Evolutionary conservation across 1,140 invertebrate genomes (phyloP).

Genomic region (Rhagoletis zephyria): DNA sequence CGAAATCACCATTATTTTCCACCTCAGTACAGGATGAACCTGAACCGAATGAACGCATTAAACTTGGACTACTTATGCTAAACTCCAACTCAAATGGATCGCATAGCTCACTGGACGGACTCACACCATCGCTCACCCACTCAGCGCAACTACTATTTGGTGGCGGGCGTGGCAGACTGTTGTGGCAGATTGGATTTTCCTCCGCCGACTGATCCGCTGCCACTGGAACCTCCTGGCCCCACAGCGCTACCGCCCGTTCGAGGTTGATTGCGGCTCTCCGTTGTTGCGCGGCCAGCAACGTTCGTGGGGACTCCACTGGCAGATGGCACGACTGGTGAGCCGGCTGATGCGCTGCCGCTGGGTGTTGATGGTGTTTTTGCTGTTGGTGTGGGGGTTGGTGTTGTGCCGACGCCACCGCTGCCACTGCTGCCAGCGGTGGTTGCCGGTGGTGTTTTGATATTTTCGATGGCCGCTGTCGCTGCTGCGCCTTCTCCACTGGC

Average conservation of each 20-base stretch:
- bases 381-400: slow-evolving; percentile 57
- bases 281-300: slow-evolving; percentile 56
- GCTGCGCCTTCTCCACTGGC: slow-evolving; percentile 56
- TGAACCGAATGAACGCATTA: slow-evolving; percentile 67
- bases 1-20: slow-evolving; percentile 53
- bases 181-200: slow-evolving; percentile 69
- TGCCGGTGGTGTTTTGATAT: slow-evolving; percentile 56
- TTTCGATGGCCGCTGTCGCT: slow-evolving; percentile 24
- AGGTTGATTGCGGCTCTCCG: slow-evolving; percentile 69
- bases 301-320: slow-evolving; percentile 25
- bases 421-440: slow-evolving; percentile 60
- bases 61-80: slow-evolving; percentile 71
- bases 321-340: slow-evolving; percentile 45
- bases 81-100: slow-evolving; percentile 65
- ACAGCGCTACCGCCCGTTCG: slow-evolving; percentile 68
- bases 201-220: slow-evolving; percentile 63
- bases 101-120: slow-evolving; percentile 54
- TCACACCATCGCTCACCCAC: slow-evolving; percentile 4
- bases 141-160: slow-evolving; percentile 68
- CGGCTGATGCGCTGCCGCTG: slow-evolving; percentile 28
- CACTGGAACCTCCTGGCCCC: slow-evolving; percentile 68
- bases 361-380: slow-evolving; percentile 58
- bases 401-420: slow-evolving; percentile 60
- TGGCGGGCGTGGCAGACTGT: slow-evolving; percentile 70
- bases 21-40: slow-evolving; percentile 48